Evolutionary conservation across 2,888 invertebrate genomes (phyloP), one percentile per base, ranked within the genome.

Genomic region (Blastobasis lacticolella): DNA sequence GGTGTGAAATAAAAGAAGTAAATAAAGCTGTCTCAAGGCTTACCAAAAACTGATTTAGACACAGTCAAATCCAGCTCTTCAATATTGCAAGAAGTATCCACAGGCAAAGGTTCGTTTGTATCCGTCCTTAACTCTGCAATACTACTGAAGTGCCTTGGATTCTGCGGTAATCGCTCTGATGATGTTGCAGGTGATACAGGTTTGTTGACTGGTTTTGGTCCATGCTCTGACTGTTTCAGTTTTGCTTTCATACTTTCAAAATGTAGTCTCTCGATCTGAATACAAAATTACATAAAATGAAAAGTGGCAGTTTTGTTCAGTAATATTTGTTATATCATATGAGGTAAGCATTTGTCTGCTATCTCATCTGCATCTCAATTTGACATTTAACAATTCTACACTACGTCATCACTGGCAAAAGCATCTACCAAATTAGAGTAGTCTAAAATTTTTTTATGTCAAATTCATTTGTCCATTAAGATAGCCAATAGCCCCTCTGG

Each of bases 181-280:
- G 23, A 23, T 23, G 23, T 23, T n/a, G n/a, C n/a, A 3, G 23
- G 23, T 23, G 23, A 23, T 23, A 23, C 23, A 23, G 23, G 23
- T 23, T 23, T 23, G 23, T 23, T 23, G 3, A 3, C 2, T 23
- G 23, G 23, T 1, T 23, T 23, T 23, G 23, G 23, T 23, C 23
- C 23, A 23, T 23, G 23, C 23, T 3, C 23, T 23, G 23, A 3
- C 23, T 3, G 3, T 23, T 55, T 57, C 5, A 65, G 9, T 46
- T 57, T 53, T 5, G 63, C 54, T 55, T 73, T 73, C 49, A 77
- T 57, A 54, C 75, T 77, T 56, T 85, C 80, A 37, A 85, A 59
- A 41, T 85, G 81, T 4, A 85, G 59, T 52, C 75, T 68, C 64
- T 87, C 86, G 38, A 86, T 81, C 86, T 86, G 58, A 43, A 71